Evolutionary conservation across 2,888 invertebrate species (phyloP).

Genomic region (Epinotia bilunana): DNA sequence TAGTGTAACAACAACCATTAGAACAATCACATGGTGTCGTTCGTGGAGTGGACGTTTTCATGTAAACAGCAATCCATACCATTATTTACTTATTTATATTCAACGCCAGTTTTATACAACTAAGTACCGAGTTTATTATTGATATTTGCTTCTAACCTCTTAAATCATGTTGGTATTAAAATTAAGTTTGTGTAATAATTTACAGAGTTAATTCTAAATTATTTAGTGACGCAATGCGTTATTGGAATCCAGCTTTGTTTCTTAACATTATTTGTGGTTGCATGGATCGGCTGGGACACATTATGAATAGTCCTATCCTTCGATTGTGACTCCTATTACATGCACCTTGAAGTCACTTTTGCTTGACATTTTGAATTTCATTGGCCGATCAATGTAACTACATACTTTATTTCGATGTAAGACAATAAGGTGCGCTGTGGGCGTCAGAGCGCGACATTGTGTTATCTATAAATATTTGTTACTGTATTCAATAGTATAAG

Average conservation of each 20-base stretch:
- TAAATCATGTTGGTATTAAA: slow-evolving; percentile 28
- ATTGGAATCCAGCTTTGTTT: not conserved
- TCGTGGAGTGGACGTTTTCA: slow-evolving; percentile 5
- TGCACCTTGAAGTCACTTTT: not conserved
- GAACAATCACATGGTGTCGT: not conserved
- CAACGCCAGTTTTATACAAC: slow-evolving; percentile 11
- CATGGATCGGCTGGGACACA: slow-evolving; percentile 4
- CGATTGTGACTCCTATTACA: not conserved
- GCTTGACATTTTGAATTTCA: not conserved
- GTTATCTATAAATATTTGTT: slow-evolving; percentile 25
- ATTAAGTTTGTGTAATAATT: slow-evolving; percentile 26
- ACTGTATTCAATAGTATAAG: slow-evolving; percentile 28
- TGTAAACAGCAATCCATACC: slow-evolving; percentile 2
- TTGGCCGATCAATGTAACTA: slow-evolving; percentile 1
- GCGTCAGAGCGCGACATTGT: slow-evolving; percentile 2
- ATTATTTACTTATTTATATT: slow-evolving; percentile 31
- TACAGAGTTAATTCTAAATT: slow-evolving; percentile 9
- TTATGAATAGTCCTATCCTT: not conserved
- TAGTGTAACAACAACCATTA: not conserved
- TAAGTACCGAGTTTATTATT: slow-evolving; percentile 11
- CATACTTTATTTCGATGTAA: not conserved
- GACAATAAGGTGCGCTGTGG: slow-evolving; percentile 14
- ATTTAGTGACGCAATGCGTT: not conserved
- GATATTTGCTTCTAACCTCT: slow-evolving; percentile 17
- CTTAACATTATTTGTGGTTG: slow-evolving; percentile 8